These are phyloP conservation scores for Ephialtes manifestator DNA, from an alignment of 2,888 invertebrate genomes.

Conservation along the genomic window DNA sequence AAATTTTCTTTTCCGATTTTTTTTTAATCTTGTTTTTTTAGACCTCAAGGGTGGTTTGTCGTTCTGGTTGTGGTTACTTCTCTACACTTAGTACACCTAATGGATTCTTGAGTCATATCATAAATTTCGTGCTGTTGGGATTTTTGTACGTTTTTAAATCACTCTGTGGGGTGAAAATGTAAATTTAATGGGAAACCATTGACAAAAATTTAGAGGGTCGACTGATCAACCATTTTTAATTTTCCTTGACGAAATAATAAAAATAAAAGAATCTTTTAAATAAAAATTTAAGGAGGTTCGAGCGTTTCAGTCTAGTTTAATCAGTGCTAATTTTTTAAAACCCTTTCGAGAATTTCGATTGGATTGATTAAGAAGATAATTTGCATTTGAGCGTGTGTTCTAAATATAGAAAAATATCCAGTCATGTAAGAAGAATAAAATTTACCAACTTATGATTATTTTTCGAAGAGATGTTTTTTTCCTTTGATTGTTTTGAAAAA, in stretches of 20 bases:
- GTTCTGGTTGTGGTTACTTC: conserved; percentile 76
- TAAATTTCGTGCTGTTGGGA: conserved; percentile 60
- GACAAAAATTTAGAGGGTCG: conserved; percentile 26
- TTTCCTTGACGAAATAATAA: conserved; percentile 10
- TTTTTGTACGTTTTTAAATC: conserved; percentile 75
- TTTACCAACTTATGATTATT: too few relatives aligned
- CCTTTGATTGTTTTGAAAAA: too few relatives aligned
- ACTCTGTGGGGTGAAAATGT: conserved; percentile 25
- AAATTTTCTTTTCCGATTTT: conserved; percentile 58
- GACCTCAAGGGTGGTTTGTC: conserved; percentile 70
- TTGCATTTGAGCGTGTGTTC: too few relatives aligned
- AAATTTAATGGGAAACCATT: conserved; percentile 10
- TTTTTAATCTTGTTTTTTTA: conserved; percentile 27
- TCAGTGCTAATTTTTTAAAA: too few relatives aligned
- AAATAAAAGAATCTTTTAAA: not conserved
- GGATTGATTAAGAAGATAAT: too few relatives aligned
- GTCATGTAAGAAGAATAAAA: too few relatives aligned
- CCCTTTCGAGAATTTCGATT: too few relatives aligned
- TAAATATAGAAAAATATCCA: too few relatives aligned
- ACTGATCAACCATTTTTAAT: conserved; percentile 33
- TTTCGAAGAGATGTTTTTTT: too few relatives aligned
- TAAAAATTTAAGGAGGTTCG: too few relatives aligned
- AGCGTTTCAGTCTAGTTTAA: too few relatives aligned
- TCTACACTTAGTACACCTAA: conserved; percentile 74
- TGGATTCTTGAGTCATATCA: conserved; percentile 71